A percentile compares a stretch with the other conserved stretches of the same genome.
Evolutionary conservation across 1,140 invertebrate genomes (phyloP).

Genomic region (Hyphantria cunea): DNA sequence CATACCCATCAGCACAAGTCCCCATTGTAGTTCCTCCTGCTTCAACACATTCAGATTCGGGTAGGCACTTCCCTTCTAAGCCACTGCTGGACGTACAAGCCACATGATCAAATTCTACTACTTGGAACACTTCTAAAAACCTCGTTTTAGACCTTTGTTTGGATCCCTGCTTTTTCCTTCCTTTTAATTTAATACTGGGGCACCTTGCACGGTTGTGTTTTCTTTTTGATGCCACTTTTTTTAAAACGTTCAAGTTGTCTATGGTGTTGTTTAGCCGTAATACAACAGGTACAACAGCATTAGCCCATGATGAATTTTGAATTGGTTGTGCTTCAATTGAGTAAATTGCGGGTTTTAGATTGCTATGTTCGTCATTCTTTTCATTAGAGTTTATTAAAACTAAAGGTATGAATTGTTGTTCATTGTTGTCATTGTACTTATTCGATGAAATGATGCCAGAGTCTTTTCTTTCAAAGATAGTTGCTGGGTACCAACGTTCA

Average conservation of each 20-base stretch:
- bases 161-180: constrained; percentile 28
- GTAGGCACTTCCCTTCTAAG: constrained; percentile 86
- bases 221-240: constrained; percentile 34
- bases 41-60: constrained; percentile 84
- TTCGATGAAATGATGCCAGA: too few relatives aligned
- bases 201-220: constrained; percentile 38
- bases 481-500: constrained; percentile 39
- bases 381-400: constrained; percentile 1
- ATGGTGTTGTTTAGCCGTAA: constrained; percentile 12
- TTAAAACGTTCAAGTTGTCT: constrained; percentile 12
- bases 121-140: constrained; percentile 87
- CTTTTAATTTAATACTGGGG: constrained; percentile 21
- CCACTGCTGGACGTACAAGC: constrained; percentile 81
- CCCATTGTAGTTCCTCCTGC: constrained; percentile 84
- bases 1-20: constrained; percentile 88
- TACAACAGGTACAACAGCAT: not conserved
- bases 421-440: constrained; percentile 5
- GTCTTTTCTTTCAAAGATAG: constrained; percentile 23
- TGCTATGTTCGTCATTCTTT: not conserved
- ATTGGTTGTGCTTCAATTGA: too few relatives aligned
- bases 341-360: not conserved
- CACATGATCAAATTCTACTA: constrained; percentile 87
- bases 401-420: constrained; percentile 16
- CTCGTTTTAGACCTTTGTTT: constrained; percentile 29
- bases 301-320: too few relatives aligned